A percentile compares a stretch with the other conserved stretches of the same genome.
Conservation (phyloP, 1,140 invertebrate genomes). For the Dinoponera quadriceps region DNA sequence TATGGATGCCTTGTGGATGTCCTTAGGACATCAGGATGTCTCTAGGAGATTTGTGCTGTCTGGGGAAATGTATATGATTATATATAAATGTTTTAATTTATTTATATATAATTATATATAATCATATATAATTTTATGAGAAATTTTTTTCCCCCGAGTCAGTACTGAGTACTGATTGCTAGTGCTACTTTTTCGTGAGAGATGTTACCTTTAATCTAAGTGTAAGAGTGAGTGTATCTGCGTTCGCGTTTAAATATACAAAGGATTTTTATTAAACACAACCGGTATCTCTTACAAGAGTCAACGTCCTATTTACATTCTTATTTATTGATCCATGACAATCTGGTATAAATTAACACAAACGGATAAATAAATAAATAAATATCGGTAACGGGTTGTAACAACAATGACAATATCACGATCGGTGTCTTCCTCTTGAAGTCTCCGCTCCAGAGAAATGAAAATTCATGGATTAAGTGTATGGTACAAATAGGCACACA, state of each 20-base stretch:
- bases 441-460: not conserved
- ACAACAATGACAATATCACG: constrained; percentile 12
- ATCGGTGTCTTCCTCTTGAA: not conserved
- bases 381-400: not conserved
- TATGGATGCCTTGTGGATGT: too few relatives aligned
- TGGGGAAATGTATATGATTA: too few relatives aligned
- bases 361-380: constrained; percentile 50
- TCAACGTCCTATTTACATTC: constrained; percentile 48
- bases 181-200: too few relatives aligned
- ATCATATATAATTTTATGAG: too few relatives aligned
- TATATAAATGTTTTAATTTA: too few relatives aligned
- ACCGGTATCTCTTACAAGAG: constrained; percentile 37
- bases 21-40: too few relatives aligned
- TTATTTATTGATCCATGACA: constrained; percentile 35
- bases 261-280: constrained; percentile 43
- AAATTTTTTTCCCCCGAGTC: too few relatives aligned
- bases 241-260: constrained; percentile 29
- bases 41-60: too few relatives aligned
- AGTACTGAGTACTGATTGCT: too few relatives aligned
- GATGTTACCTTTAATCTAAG: not conserved
- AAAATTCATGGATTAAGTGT: constrained; percentile 13
- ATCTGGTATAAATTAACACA: constrained; percentile 39
- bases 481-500: constrained; percentile 13
- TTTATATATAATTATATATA: too few relatives aligned
- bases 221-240: not conserved